Evolutionary conservation across 2,888 invertebrate genomes (phyloP), one percentile per base, ranked within the genome.

Genomic region (Syritta pipiens): DNA sequence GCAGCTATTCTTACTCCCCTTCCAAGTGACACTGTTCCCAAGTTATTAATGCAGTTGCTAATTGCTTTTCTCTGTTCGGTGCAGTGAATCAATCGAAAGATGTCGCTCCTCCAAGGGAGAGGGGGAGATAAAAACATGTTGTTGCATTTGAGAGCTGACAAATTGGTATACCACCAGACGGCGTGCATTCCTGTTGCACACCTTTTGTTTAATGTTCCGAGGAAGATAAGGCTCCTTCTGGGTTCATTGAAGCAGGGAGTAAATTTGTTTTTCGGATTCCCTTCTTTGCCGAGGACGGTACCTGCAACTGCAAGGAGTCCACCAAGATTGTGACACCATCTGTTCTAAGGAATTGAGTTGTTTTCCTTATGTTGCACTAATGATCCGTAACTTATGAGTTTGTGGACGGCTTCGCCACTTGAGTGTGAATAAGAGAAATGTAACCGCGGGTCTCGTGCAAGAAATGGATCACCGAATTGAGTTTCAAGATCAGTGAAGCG

Each of bases 371-470:
- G 62, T 62, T 68, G 37, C 42, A 37, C 67, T 79, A 79, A 79
- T 79, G 79, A 79, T 74, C 79, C 79, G 79, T 79, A 74, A 74
- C 72, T 79, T 79, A 79, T 79, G 79, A 79, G 79, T 62, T 57
- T 57, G 46, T 44, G 57, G 35, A 63, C 63, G 24, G 48, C n/a
- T 49, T 37, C 60, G 44, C 32, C 53, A 19, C 37, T 62, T 72
- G n/a, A 72, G 74, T 74, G 79, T 57, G 79, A 79, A 67, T 42
- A 72, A 67, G 74, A 74, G 30, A 60, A 68, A 79, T 68, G 67
- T 51, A 62, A 62, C 67, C 67, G 59, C 67, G 30, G 74, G 60
- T 57, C 67, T 74, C 67, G 67, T 68, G 74, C 37, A 74, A 79
- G 74, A 74, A 79, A 74, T 74, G 67, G 79, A 79, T 79, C 79